Conservation (phyloP, 2,797 vertebrate genomes). For the Cetoscarus ocellatus region DNA sequence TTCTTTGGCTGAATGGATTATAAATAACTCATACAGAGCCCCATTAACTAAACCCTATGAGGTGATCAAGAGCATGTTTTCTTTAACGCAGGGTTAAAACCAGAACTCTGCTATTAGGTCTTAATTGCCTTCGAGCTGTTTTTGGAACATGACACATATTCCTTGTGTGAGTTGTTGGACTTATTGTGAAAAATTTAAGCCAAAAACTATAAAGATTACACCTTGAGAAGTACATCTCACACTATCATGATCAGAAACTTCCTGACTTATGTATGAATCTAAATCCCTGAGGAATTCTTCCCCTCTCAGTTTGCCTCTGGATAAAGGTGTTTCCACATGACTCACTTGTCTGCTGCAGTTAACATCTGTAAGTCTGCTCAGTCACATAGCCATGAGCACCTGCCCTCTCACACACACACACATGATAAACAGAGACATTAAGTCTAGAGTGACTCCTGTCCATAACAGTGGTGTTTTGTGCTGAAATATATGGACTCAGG, state of each 20-base stretch:
- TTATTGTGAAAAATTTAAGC: constrained; percentile 1
- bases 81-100: constrained; percentile 10
- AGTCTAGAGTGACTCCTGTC: constrained; percentile 20
- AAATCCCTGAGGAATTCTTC: constrained; percentile 41
- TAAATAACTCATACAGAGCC: constrained; percentile 32
- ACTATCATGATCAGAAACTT: constrained; percentile 13
- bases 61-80: constrained; percentile 14
- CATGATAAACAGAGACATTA: constrained; percentile 9
- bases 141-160: constrained; percentile 2
- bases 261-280: constrained; percentile 42
- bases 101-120: constrained; percentile 14
- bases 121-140: constrained; percentile 9
- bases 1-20: constrained; percentile 39
- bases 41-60: constrained; percentile 30
- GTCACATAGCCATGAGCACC: constrained; percentile 29
- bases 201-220: not conserved
- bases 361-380: constrained; percentile 28
- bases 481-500: constrained; percentile 57
- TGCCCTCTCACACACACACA: constrained; percentile 18
- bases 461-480: constrained; percentile 33
- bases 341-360: constrained; percentile 64
- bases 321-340: constrained; percentile 64
- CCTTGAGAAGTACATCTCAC: constrained; percentile 5
- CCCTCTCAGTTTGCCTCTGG: constrained; percentile 39
- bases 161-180: not conserved